phyloP scores from a whole-genome alignment of 2,888 invertebrate species.

The Agrotis ipsilon region DNA sequence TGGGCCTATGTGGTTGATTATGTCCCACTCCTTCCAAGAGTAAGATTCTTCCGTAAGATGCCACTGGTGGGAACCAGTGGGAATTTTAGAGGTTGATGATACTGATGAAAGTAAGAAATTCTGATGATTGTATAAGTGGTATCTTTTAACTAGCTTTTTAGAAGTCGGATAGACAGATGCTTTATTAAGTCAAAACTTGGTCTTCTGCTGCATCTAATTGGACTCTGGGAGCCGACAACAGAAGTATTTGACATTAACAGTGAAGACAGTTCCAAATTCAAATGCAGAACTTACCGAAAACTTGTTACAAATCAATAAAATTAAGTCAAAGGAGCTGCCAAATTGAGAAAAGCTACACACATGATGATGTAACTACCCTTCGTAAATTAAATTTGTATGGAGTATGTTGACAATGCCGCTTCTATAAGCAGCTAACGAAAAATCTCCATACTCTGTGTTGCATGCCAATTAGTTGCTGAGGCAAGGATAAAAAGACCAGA shows the following conservation, averaged over 20 bases:
- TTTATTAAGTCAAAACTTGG: no score
- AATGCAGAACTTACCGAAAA: not conserved
- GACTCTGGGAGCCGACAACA: not conserved
- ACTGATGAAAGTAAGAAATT: constrained; percentile 10
- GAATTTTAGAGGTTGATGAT: no score
- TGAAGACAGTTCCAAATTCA: not conserved
- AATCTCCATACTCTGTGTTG: not conserved
- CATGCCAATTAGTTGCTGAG: constrained; percentile 59
- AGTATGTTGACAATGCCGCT: not conserved
- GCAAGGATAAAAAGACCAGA: constrained; percentile 55
- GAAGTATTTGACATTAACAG: not conserved
- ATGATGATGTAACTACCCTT: no score
- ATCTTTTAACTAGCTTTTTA: not conserved
- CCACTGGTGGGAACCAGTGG: no score
- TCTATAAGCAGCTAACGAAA: not conserved
- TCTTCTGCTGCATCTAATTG: not conserved
- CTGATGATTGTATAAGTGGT: no score
- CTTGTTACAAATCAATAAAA: no score
- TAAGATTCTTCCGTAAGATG: no score
- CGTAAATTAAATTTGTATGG: not conserved
- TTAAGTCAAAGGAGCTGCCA: no score
- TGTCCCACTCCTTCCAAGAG: no score
- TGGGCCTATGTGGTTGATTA: no score
- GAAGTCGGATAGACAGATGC: not conserved
- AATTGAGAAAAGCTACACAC: no score